Evolutionary conservation across 2,113 vertebrate species (phyloP).

Genomic region (Alosa alosa): DNA sequence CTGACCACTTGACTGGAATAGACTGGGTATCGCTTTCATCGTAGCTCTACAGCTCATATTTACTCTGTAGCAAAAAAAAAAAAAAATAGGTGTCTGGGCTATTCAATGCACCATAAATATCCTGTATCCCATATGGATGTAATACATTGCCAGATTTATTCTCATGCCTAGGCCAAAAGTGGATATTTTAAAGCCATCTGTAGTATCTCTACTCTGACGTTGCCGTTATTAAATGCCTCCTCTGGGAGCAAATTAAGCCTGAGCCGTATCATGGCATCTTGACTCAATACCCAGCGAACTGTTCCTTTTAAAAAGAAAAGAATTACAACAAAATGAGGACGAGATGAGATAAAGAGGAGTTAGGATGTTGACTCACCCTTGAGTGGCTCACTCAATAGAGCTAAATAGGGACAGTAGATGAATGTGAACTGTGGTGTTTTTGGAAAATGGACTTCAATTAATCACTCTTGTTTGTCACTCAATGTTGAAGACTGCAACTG

Average conservation of each 20-base stretch:
- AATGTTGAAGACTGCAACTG: neutral
- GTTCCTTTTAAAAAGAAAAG: neutral
- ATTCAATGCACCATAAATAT: neutral
- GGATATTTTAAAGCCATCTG: neutral
- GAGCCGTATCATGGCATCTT: neutral
- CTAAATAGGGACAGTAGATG: neutral
- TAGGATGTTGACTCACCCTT: neutral
- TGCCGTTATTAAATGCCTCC: conserved; percentile 14
- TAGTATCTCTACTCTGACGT: neutral
- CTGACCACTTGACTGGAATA: conserved; percentile 43
- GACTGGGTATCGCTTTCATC: conserved; percentile 39
- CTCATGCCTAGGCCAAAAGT: neutral
- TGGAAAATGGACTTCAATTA: neutral
- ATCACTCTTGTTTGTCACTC: neutral
- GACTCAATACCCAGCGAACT: neutral
- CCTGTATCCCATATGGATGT: neutral
- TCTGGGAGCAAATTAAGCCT: conserved; percentile 24
- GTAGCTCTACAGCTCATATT: neutral
- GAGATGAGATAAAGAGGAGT: neutral
- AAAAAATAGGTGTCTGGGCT: neutral
- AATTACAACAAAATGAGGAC: neutral
- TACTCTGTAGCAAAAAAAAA: neutral
- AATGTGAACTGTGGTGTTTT: neutral
- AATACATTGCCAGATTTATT: neutral
- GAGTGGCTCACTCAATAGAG: neutral